Conservation (phyloP, 2,888 invertebrate genomes). For the Eupeodes latifasciatus region DNA sequence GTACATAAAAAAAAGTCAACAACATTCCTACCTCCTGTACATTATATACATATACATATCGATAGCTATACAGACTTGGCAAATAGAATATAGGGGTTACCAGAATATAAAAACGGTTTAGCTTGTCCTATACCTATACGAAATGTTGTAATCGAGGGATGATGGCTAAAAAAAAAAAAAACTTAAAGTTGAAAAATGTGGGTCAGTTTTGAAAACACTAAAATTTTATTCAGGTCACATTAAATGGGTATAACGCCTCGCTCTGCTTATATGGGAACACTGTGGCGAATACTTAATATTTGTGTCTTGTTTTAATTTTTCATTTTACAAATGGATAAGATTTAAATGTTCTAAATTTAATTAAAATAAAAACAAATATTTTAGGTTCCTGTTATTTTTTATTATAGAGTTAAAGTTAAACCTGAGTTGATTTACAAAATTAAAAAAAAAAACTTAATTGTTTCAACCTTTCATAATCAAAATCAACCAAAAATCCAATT, state of each 20-base stretch:
- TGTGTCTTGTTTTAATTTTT: slow-evolving; percentile 39
- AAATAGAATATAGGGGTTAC: slow-evolving; percentile 9
- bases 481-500: no score
- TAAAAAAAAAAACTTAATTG: no score
- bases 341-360: neutral
- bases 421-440: no score
- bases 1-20: neutral
- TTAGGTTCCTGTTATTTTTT: no score
- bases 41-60: slow-evolving; percentile 27
- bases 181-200: slow-evolving; percentile 71
- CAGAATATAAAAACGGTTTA: slow-evolving; percentile 30
- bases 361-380: neutral
- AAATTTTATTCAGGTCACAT: slow-evolving; percentile 81
- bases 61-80: neutral
- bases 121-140: slow-evolving; percentile 37
- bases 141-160: slow-evolving; percentile 16
- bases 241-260: slow-evolving; percentile 78
- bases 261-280: slow-evolving; percentile 40
- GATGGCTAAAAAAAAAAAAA: neutral
- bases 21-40: neutral
- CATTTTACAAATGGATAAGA: slow-evolving; percentile 33
- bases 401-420: no score
- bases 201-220: slow-evolving; percentile 79
- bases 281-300: slow-evolving; percentile 62
- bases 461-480: no score